Evolutionary conservation across 2,888 invertebrate genomes (phyloP).

Genomic region (Eucera pruinosa): DNA sequence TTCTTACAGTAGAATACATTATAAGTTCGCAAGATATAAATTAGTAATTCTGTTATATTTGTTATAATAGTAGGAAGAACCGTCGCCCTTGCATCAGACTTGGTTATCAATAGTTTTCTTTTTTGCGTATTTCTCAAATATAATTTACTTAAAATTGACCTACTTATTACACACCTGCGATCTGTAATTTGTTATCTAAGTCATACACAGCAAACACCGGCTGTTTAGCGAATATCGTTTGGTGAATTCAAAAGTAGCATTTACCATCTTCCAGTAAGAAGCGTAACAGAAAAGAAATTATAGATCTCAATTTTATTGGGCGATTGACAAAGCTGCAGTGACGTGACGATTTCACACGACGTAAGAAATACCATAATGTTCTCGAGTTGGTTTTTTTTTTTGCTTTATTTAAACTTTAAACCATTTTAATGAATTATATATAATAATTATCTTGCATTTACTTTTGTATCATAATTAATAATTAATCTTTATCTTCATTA

Average conservation of each 20-base stretch:
- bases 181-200: conserved; percentile 63
- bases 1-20: conserved; percentile 70
- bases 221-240: conserved; percentile 49
- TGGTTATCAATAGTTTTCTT: conserved; percentile 68
- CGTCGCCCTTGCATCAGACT: conserved; percentile 75
- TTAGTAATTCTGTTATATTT: conserved; percentile 75
- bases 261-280: conserved; percentile 40
- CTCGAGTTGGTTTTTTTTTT: conserved; percentile 70
- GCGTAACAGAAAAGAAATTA: conserved; percentile 52
- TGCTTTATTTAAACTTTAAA: conserved; percentile 81
- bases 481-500: conserved; percentile 79
- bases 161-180: conserved; percentile 59
- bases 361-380: conserved; percentile 75
- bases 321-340: conserved; percentile 68
- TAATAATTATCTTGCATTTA: conserved; percentile 79
- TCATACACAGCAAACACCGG: conserved; percentile 57
- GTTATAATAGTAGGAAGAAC: conserved; percentile 79
- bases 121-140: conserved; percentile 52
- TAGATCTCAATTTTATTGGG: conserved; percentile 62
- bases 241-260: conserved; percentile 52
- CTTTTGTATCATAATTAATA: conserved; percentile 80
- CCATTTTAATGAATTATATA: conserved; percentile 81
- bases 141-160: conserved; percentile 66
- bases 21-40: conserved; percentile 77
- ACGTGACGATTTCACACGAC: conserved; percentile 68